Conservation (phyloP, 1,140 invertebrate species). For the Drosophila miranda region DNA sequence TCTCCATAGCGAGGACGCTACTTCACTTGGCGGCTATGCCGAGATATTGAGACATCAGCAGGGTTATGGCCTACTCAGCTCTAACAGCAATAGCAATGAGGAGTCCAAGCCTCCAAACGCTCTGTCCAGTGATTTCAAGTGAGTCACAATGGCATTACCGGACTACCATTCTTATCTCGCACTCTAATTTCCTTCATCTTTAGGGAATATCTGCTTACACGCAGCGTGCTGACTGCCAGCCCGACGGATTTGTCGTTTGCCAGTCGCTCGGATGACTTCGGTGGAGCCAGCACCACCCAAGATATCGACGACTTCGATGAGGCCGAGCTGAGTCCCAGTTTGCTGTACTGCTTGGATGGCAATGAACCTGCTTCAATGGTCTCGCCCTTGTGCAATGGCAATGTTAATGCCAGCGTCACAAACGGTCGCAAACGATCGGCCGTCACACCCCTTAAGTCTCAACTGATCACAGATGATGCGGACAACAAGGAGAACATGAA, state of each 20-base stretch:
- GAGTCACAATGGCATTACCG: constrained; percentile 7
- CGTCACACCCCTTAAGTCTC: constrained; percentile 34
- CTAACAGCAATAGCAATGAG: constrained; percentile 65
- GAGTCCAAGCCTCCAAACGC: constrained; percentile 57
- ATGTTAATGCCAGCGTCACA: constrained; percentile 37
- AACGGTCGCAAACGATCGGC: constrained; percentile 74
- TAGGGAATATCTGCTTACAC: constrained; percentile 88
- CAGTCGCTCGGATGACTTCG: constrained; percentile 89
- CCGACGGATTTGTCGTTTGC: constrained; percentile 91
- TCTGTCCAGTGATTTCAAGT: constrained; percentile 73
- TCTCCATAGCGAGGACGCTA: constrained; percentile 73
- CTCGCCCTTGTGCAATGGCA: constrained; percentile 33
- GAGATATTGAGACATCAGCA: constrained; percentile 69
- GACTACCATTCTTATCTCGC: neutral
- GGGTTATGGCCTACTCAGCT: constrained; percentile 31
- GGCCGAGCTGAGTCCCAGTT: constrained; percentile 86
- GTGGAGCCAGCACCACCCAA: constrained; percentile 83
- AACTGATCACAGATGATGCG: neutral
- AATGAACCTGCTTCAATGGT: constrained; percentile 83
- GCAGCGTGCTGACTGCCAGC: constrained; percentile 89
- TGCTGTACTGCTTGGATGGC: constrained; percentile 89
- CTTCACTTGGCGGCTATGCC: constrained; percentile 70
- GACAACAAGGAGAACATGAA: constrained; percentile 65
- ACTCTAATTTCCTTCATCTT: constrained; percentile 70
- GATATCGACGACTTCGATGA: constrained; percentile 83